Base-by-base conservation (phyloP, 2,888 invertebrate genomes). In the Dilophus febrilis region DNA sequence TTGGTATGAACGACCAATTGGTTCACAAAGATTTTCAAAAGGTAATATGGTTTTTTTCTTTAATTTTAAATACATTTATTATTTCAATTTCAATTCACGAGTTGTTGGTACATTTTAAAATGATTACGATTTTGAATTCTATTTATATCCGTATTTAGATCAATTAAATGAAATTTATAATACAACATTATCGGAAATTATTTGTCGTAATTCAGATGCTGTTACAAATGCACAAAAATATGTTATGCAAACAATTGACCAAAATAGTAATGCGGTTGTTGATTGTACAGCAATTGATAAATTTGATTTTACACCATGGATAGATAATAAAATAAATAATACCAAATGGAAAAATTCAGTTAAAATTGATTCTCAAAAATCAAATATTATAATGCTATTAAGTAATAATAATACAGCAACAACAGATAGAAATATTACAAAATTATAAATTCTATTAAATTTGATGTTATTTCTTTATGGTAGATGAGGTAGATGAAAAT, bases 81-180 rank as follows among this genome's bases (percentile, higher is more conserved):
- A n/a, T n/a, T n/a, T n/a, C n/a, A n/a, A n/a, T n/a, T n/a, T n/a
- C n/a, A n/a, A n/a, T n/a, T n/a, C n/a, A n/a, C n/a, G n/a, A n/a
- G n/a, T n/a, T n/a, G n/a, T n/a, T n/a, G n/a, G n/a, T n/a, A n/a
- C n/a, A n/a, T n/a, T n/a, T n/a, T n/a, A n/a, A n/a, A n/a, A n/a
- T n/a, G n/a, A n/a, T n/a, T n/a, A n/a, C 16, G 12, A 38, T 33
- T 37, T 32, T 38, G 22, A 17, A 38, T 40, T 32, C 27, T 35
- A 26, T 16, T 40, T 42, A 5, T 22, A 22, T 38, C 43, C 55
- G 57, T 10, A 13, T 38, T 42, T 61, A 73, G 77, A 71, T 31
- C 92, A 94, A 70, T 63, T 92, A 13, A 60, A 65, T 1, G 84
- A 90, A 59, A 75, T 95, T 40, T 73, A 85, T 12, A 79, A 77